Conservation (phyloP, 1,140 invertebrate genomes). For the Macrosteles quadrilineatus region DNA sequence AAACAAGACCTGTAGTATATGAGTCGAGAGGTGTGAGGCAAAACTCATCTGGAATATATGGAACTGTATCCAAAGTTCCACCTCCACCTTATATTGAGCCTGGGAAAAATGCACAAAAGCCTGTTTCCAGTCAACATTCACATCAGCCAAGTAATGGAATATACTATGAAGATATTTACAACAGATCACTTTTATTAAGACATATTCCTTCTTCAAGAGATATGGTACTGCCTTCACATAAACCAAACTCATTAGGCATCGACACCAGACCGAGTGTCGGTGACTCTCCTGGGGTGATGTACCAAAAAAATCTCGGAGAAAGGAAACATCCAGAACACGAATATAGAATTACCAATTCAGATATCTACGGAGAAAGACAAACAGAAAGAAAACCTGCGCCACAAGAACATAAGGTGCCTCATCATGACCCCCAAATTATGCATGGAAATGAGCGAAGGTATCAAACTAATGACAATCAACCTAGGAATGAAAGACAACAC, state of each 20-base stretch:
- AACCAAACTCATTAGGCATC: background rate
- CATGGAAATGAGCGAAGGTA: background rate
- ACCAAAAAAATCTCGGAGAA: background rate
- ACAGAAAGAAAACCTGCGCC: background rate
- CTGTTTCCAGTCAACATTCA: background rate
- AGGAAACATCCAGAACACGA: background rate
- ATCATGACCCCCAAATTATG: background rate
- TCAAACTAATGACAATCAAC: background rate
- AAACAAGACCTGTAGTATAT: slow-evolving; percentile 1
- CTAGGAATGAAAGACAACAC: background rate
- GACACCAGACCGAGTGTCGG: background rate
- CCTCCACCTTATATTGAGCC: slow-evolving; percentile 18
- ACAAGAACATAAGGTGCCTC: background rate
- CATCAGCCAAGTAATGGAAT: background rate
- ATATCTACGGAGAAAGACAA: background rate
- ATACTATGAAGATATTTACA: slow-evolving; percentile 12
- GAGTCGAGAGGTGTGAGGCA: slow-evolving; percentile 7
- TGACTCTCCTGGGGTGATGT: background rate
- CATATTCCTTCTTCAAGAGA: background rate
- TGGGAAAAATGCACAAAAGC: background rate
- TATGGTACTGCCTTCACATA: background rate
- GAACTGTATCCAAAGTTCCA: background rate
- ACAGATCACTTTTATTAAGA: background rate
- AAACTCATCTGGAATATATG: background rate
- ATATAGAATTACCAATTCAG: background rate